Base-by-base conservation (phyloP, 2,113 vertebrate species). In the Hypanus sabinus region DNA sequence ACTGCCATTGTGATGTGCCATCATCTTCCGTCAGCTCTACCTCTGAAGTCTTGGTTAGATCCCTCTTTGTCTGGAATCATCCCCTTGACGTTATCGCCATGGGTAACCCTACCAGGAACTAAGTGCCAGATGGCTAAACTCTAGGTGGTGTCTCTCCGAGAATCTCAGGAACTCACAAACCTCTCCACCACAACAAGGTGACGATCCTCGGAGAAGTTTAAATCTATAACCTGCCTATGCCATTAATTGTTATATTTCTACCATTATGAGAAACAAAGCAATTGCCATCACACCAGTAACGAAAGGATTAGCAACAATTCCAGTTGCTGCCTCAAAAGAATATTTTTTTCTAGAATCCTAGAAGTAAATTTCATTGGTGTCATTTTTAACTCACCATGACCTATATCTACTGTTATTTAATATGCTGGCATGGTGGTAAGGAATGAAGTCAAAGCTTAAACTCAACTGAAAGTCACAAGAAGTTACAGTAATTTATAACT, bases 401-500 rank as follows among this genome's bases (percentile, higher is more conserved):
- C 38, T 14, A 73, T 10, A 46, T 91, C 68, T 91, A 70, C 22
- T 93, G 90, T 75, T 20, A 93, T 75, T 73, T 22, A 93, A 93
- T 75, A 24, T 12, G 36, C 70, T 12, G 33, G 36, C 36, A 16
- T 46, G 36, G 36, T 27, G 65, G 9, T 46, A 22, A 18, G 38
- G 20, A 75, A 93, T 73, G n/a, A 73, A 38, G 1, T 55, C 24
- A 11, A 46, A 24, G 18, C 27, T 93, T 93, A 46, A 73, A 93
- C 68, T 38, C 33, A 27, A 27, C 91, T 22, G 73, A 73, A 73
- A 93, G 12, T 73, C 91, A 46, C 68, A 73, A 46, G 22, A 27
- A 55, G 91, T 75, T 73, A 46, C 46, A 46, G 46, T 46, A 73
- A 73, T 93, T 73, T 73, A 46, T 33, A 71, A 30, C 36, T 24